Percentiles rank a stretch among this genome's conserved stretches.
Evolutionary conservation across 2,797 vertebrate genomes (phyloP).

Genomic region (Intellagama lesueurii): DNA sequence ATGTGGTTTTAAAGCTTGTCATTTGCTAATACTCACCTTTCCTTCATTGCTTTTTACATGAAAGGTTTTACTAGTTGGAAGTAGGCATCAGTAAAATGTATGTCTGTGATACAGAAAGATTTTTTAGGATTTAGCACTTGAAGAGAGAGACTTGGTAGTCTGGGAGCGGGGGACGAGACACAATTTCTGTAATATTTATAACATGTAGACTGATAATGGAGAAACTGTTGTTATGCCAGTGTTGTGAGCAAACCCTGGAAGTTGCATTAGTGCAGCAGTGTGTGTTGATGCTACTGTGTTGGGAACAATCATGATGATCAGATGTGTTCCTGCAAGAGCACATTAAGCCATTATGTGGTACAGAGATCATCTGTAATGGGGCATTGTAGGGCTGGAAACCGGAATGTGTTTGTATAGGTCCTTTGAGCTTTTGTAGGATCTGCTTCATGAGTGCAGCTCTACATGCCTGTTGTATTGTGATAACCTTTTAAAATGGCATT

Average conservation of each 20-base stretch:
- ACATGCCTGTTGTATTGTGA: not conserved
- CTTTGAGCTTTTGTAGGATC: not conserved
- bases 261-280: not conserved
- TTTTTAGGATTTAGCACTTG: not conserved
- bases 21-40: not conserved
- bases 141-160: not conserved
- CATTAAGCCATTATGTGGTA: slow-evolving; percentile 3
- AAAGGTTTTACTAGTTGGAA: not conserved
- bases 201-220: not conserved
- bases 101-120: not conserved
- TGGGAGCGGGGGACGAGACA: not conserved
- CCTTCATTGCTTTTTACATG: not conserved
- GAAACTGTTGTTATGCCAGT: not conserved
- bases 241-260: not conserved
- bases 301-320: not conserved
- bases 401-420: not conserved
- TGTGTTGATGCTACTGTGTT: not conserved
- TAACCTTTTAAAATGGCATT: slow-evolving; percentile 7
- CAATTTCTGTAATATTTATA: not conserved
- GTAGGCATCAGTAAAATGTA: not conserved
- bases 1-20: not conserved
- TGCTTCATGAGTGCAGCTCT: not conserved
- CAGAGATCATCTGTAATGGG: not conserved
- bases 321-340: not conserved
- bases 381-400: not conserved